Percentiles rank a stretch among this genome's conserved stretches.
phyloP scores from a whole-genome alignment of 2,113 vertebrate species.

The Pipa parva region DNA sequence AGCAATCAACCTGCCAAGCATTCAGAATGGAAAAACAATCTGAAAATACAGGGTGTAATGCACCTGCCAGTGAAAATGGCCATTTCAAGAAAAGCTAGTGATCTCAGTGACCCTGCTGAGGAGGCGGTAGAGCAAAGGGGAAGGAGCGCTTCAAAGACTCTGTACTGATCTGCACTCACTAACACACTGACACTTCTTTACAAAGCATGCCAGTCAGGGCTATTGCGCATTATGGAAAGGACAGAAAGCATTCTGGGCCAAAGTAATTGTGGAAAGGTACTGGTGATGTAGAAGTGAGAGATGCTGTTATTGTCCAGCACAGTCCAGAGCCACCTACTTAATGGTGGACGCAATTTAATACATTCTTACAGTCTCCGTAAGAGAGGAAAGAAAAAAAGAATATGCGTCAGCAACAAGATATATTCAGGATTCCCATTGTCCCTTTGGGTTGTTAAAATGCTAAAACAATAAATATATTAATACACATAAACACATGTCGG shows the following conservation, averaged over 20 bases:
- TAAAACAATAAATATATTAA: no score
- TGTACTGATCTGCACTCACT: slow-evolving; percentile 92
- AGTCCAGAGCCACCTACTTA: slow-evolving; percentile 67
- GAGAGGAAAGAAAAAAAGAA: no score
- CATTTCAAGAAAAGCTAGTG: slow-evolving; percentile 99
- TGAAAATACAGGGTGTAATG: slow-evolving; percentile 99
- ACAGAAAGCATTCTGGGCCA: slow-evolving; percentile 88
- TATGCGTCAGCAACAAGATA: no score
- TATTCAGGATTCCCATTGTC: no score
- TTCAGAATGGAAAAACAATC: slow-evolving; percentile 99
- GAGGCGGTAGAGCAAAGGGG: slow-evolving; percentile 77
- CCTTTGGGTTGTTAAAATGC: no score
- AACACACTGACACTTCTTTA: slow-evolving; percentile 95
- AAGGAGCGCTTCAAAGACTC: slow-evolving; percentile 97
- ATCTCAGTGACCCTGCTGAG: slow-evolving; percentile 98
- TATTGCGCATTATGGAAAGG: slow-evolving; percentile 95
- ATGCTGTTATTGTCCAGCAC: slow-evolving; percentile 68
- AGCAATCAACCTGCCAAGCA: slow-evolving; percentile 99
- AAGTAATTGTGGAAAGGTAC: slow-evolving; percentile 72
- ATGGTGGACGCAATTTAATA: slow-evolving; percentile 72
- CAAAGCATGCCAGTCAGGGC: slow-evolving; percentile 98
- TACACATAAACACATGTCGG: no score
- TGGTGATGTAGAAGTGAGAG: slow-evolving; percentile 56
- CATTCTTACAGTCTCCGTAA: no score
- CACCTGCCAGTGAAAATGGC: slow-evolving; percentile 99